Evolutionary conservation across 2,888 invertebrate genomes (phyloP).

Genomic region (Apamea anceps): DNA sequence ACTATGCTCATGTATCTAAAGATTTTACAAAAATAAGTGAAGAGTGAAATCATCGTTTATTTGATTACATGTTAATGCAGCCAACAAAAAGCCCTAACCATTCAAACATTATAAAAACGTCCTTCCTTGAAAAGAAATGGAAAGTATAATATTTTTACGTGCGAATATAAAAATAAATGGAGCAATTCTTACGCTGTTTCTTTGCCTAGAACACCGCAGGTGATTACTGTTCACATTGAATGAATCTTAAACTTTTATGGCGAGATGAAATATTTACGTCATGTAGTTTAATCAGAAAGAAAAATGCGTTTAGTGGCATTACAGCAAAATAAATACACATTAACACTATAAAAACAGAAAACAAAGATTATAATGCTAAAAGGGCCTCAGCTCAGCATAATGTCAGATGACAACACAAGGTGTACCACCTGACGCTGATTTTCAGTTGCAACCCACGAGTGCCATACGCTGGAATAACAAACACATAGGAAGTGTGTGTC

Average conservation of each 20-base stretch:
- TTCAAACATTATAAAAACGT: conserved; percentile 41
- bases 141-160: conserved; percentile 46
- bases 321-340: too few relatives aligned
- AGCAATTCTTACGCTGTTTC: conserved; percentile 35
- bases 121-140: conserved; percentile 30
- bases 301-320: too few relatives aligned
- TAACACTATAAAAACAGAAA: too few relatives aligned
- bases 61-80: conserved; percentile 27
- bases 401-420: too few relatives aligned
- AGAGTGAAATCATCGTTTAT: conserved; percentile 36
- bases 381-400: too few relatives aligned
- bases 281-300: not conserved
- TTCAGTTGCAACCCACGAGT: too few relatives aligned
- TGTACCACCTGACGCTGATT: too few relatives aligned
- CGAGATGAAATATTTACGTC: not conserved
- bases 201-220: conserved; percentile 20
- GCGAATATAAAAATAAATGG: conserved; percentile 51
- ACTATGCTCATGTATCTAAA: not conserved
- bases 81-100: conserved; percentile 26
- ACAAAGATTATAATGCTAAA: too few relatives aligned
- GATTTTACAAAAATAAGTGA: conserved; percentile 12
- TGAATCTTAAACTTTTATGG: conserved; percentile 27
- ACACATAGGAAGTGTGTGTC: too few relatives aligned
- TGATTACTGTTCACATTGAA: conserved; percentile 25
- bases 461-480: too few relatives aligned